Base-by-base conservation (phyloP, 2,888 invertebrate species). In the Ectemnius continuus region DNA sequence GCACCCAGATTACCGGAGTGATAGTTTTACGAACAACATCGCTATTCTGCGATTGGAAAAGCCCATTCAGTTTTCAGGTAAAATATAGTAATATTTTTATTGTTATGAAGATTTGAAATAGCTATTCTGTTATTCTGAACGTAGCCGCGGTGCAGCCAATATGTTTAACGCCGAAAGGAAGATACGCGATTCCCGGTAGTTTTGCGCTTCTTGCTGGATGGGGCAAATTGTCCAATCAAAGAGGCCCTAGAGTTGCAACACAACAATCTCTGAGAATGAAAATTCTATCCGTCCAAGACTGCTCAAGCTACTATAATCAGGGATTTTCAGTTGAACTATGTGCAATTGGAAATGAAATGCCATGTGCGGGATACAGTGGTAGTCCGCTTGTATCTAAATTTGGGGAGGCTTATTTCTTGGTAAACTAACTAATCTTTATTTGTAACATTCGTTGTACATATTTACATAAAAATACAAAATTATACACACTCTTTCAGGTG, bases 331-430 rank as follows among this genome's bases (percentile, higher is more conserved):
- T 93, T 52, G 96, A 93, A 74, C 93, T 93, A 60, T 96, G 96
- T 0, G 96, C 95, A 0, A 95, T 95, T 80, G 92, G 92, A 78
- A 94, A 94, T 16, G 93, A 93, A 78, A 96, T 96, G 87, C 96
- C 96, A 0, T 96, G 96, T 80, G 94, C 95, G 11, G 96, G 96
- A 4, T 96, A 95, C 84, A 96, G 95, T 2, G 96, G 96, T 3
- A 95, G 96, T 0, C 96, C 96, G 0, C 90, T 96, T 3, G 88
- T 96, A 66, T 90, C 94, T 1, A 92, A 92, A 73, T 93, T 94
- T 80, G 93, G 93, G 76, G 94, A 94, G 26, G 93, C 93, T 52
- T 93, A 93, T 88, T 93, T 93, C 67, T 94, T 95, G 93, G 95
- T 95, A 86, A 83, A 67, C 72, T 52, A 28, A 56, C 61, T 20